A percentile compares a stretch with the other conserved stretches of the same genome.
phyloP scores from a whole-genome alignment of 2,888 invertebrate species.

The Ctena decussata region DNA sequence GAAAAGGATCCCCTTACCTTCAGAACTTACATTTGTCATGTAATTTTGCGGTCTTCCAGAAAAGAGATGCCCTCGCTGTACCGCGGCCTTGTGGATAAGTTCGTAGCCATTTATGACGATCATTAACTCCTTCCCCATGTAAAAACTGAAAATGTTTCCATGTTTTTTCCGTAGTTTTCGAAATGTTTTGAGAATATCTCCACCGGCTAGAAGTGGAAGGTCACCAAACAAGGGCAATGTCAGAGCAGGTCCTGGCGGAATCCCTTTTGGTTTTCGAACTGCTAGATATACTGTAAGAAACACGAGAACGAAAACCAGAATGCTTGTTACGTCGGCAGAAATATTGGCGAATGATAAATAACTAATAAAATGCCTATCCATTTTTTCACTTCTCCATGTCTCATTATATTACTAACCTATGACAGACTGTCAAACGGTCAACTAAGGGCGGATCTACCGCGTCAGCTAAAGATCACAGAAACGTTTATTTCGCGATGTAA shows the following conservation, averaged over 20 bases:
- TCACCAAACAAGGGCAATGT: neutral
- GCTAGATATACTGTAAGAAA: neutral
- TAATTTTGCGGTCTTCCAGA: slow-evolving; percentile 62
- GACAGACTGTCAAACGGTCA: too few relatives aligned
- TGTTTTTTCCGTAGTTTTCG: slow-evolving; percentile 59
- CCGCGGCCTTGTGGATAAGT: slow-evolving; percentile 66
- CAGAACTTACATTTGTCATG: neutral
- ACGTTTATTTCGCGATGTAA: too few relatives aligned
- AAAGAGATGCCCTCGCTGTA: slow-evolving; percentile 64
- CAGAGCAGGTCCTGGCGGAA: neutral
- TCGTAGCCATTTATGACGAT: slow-evolving; percentile 68
- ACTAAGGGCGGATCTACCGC: too few relatives aligned
- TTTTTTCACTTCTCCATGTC: too few relatives aligned
- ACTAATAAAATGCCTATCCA: too few relatives aligned
- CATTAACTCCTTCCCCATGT: slow-evolving; percentile 64
- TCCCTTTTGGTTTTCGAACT: neutral
- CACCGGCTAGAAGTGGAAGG: neutral
- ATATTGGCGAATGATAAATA: too few relatives aligned
- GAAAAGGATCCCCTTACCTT: slow-evolving; percentile 8
- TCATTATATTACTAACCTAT: too few relatives aligned
- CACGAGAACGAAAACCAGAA: neutral
- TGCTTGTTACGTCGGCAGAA: too few relatives aligned
- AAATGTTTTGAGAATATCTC: neutral
- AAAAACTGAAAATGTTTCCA: slow-evolving; percentile 68
- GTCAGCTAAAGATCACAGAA: too few relatives aligned